Base-by-base conservation (phyloP, 2,888 invertebrate species). In the Pegoplata infirma region DNA sequence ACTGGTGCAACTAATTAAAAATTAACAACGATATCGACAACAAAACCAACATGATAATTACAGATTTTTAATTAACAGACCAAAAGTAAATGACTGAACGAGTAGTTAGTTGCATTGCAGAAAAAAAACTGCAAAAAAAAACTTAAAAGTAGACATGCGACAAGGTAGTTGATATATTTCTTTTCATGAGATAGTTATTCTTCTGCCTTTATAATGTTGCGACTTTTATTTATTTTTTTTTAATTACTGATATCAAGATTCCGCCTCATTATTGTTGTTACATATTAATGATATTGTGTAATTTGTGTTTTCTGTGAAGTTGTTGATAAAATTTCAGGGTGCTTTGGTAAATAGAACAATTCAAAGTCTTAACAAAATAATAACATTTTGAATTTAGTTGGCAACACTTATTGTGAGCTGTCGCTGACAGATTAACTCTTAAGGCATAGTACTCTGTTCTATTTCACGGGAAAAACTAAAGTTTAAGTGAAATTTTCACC, bases 21-120 rank as follows among this genome's bases (percentile, higher is more conserved):
- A 75, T 79, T 79, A 75, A 79, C 79, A 79, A 75, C 67, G 75
- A 75, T 79, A 79, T 71, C 78, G 78, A 74, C 75, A 75, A 79
- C 75, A 79, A 71, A 75, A 63, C 71, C 79, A 75, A 75, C 79
- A 79, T 75, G 75, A 79, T 79, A 79, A 79, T 79, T 79, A 75
- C 75, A 71, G 79, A 72, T 71, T 75, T 72, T 79, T 79, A 79
- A 75, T 79, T 79, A 79, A 79, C 71, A 75, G 61, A 75, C 56
- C 79, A 79, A 73, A 74, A 69, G 68, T 63, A 61, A 21, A 49
- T 47, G 49, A 55, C 14, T 19, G 58, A 73, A 7, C 49, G 59
- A 58, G 7, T 55, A 46, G 14, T 10, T 14, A 32, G 17, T 28
- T 66, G 12, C 58, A 59, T 59, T 58, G 66, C 47, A 16, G 6